phyloP scores from a whole-genome alignment of 2,113 vertebrate species.

The Sander vitreus region DNA sequence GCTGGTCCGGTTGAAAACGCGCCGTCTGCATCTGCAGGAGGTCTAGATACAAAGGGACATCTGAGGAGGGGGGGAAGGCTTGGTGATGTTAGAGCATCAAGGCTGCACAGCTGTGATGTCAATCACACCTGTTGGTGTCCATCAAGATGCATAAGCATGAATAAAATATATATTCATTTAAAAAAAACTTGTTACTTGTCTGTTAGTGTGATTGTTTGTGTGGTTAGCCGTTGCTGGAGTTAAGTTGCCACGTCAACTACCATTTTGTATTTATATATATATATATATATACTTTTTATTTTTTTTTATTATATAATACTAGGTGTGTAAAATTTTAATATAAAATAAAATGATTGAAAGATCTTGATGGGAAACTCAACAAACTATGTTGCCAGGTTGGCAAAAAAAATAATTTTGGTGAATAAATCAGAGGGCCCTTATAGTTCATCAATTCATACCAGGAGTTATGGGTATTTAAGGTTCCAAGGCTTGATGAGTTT shows the following conservation, averaged over 20 bases:
- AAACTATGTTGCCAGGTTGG: too few species aligned
- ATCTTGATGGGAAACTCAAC: not conserved
- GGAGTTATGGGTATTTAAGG: not conserved
- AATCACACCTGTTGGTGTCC: slow-evolving; percentile 13
- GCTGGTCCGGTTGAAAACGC: not conserved
- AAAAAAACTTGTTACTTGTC: too few species aligned
- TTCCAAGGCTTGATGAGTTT: not conserved
- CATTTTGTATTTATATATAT: too few species aligned
- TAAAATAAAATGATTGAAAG: too few species aligned
- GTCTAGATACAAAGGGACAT: not conserved
- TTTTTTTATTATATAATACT: too few species aligned
- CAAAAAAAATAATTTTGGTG: not conserved
- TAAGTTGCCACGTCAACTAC: too few species aligned
- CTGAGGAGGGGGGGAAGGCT: not conserved
- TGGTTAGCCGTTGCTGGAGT: too few species aligned
- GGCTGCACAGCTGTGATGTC: not conserved
- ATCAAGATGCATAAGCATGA: slow-evolving; percentile 4
- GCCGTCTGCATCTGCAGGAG: slow-evolving; percentile 14
- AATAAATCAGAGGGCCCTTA: not conserved
- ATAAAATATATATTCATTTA: not conserved
- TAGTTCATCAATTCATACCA: not conserved
- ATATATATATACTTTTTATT: too few species aligned
- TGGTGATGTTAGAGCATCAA: not conserved
- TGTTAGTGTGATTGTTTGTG: too few species aligned
- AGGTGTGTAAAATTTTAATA: too few species aligned